Evolutionary conservation across 1,140 invertebrate species (phyloP).

Genomic region (Platyura marginata): DNA sequence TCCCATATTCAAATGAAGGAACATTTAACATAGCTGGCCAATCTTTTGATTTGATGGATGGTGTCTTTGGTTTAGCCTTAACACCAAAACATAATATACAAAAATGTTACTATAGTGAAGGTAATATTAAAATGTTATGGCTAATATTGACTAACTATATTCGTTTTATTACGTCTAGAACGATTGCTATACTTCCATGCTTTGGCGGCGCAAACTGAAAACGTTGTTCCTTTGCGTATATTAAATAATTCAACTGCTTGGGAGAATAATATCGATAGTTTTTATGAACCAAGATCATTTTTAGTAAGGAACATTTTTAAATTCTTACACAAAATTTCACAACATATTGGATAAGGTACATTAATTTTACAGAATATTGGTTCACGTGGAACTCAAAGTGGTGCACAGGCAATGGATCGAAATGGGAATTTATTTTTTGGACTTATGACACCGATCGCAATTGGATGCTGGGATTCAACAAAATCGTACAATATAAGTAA

Average conservation of each 20-base stretch:
- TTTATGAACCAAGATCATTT: constrained; percentile 25
- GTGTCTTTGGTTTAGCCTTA: constrained; percentile 46
- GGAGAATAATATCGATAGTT: constrained; percentile 17
- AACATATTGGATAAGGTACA: too few species aligned
- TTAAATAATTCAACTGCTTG: constrained; percentile 37
- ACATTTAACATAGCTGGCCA: constrained; percentile 45
- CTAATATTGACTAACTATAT: too few species aligned
- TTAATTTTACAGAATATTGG: too few species aligned
- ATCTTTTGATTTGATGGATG: constrained; percentile 55
- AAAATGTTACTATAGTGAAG: too few species aligned
- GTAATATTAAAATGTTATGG: too few species aligned
- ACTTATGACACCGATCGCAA: constrained; percentile 29
- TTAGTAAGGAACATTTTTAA: too few species aligned
- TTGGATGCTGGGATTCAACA: constrained; percentile 34
- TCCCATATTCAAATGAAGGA: constrained; percentile 45
- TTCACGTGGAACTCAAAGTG: constrained; percentile 8
- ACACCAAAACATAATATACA: too few species aligned
- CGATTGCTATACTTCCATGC: constrained; percentile 53
- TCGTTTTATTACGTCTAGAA: not conserved
- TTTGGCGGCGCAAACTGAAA: constrained; percentile 44
- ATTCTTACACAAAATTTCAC: too few species aligned
- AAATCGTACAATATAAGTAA: constrained; percentile 7
- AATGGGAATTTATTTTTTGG: constrained; percentile 37
- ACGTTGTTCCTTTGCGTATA: constrained; percentile 39
- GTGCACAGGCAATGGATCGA: constrained; percentile 32